Evolutionary conservation across 2,113 vertebrate species (phyloP), one percentile per base, ranked within the genome.

Genomic region (Varanus komodoensis): DNA sequence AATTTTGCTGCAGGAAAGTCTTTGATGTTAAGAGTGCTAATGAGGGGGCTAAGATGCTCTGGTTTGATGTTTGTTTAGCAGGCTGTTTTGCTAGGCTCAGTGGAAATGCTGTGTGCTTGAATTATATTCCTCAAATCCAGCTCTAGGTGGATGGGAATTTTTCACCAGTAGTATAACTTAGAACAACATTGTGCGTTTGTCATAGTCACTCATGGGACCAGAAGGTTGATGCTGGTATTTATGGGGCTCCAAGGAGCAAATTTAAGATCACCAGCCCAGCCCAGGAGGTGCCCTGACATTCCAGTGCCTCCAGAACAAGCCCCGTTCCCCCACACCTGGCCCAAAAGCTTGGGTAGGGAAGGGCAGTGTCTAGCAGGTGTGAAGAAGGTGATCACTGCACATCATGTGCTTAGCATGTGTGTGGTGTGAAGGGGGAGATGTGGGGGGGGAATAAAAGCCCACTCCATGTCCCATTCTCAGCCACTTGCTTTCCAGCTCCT

Each of bases 1-100:
- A 94, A 96, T 96, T 95, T 92, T 94, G 94, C 92, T 92, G 89
- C 93, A 88, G 78, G 86, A 8, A 93, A 92, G 92, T 94, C 93
- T 90, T 93, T 93, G 88, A 95, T 96, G 91, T 93, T 83, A 6
- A 85, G 89, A 71, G 91, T 89, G 92, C 91, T 96, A 96, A 96
- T 95, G 95, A 96, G 95, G 91, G 87, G 93, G 87, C 94, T 89
- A 89, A 85, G 0, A 23, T 0, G 75, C 90, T 88, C 79, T 54
- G 91, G 69, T 29, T 44, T 0, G 6, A 32, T 82, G 92, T 83
- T 93, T 95, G 89, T 92, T 94, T 94, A 90, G 83, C 90, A 90
- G 91, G 92, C 17, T 89, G 88, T 87, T 90, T 75, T 67, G 73
- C 86, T 84, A n/a, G 0, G 0, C 71, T 87, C 80, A 54, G 38